Evolutionary conservation across 2,888 invertebrate species (phyloP), one percentile per base, ranked within the genome.

Genomic region (Heliconius charithonia): DNA sequence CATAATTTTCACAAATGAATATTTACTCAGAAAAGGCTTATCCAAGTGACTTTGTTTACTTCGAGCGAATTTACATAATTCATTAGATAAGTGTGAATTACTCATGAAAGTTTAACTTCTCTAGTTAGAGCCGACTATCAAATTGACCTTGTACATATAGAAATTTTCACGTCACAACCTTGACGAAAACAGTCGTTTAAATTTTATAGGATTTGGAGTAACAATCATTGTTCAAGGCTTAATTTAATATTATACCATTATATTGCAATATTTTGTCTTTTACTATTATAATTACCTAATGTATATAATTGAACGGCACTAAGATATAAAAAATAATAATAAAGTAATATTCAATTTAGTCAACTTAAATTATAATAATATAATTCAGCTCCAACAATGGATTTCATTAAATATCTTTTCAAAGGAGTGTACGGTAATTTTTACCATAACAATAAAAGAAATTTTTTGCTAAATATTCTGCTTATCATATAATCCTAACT

Each of bases 131-230:
- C 75, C 78, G 80, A 82, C 80, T 81, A 78, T 88, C 81, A 82
- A 92, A 93, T 89, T 89, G 86, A 77, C 84, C 82, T 84, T 79
- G 83, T 91, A 90, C 87, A 90, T 85, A 83, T 85, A 83, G 82
- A 84, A 84, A 84, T 85, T 86, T 85, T 84, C 78, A 82, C 82
- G 80, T 85, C 83, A 75, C 75, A 79, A 81, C 81, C 81, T 77
- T 81, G 72, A 56, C 76, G 22, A 63, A 62, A 63, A 41, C 41
- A 37, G 25, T 41, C 41, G 67, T 69, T 69, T 25, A 25, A 25
- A 37, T 41, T 41, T 69, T 25, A 37, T 37, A 67, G 3, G 7
- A 69, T 13, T 13, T 25, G 12, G 25, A 41, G 25, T 59, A 19
- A 51, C 22, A 51, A 37, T 22, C 32, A 12, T 67, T 22, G 22